Percentiles rank a stretch among this genome's conserved stretches.
phyloP scores from a whole-genome alignment of 2,888 invertebrate species.

The Hetaerina titia region DNA sequence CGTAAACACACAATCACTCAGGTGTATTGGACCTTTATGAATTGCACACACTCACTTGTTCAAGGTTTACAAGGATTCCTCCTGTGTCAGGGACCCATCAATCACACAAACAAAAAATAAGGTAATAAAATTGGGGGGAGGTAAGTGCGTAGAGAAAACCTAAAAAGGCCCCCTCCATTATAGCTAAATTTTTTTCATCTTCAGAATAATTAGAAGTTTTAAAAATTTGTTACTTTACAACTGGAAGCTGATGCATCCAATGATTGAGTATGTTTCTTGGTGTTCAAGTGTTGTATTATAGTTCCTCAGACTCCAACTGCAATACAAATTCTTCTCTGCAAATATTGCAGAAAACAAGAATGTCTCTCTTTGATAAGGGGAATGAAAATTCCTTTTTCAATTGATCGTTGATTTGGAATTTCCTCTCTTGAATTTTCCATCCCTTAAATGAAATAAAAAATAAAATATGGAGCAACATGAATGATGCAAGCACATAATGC shows the following conservation, averaged over 20 bases:
- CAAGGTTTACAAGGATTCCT: too few relatives aligned
- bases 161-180: slow-evolving; percentile 68
- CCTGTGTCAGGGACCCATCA: too few relatives aligned
- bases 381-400: neutral
- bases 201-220: slow-evolving; percentile 61
- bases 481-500: neutral
- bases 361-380: slow-evolving; percentile 63
- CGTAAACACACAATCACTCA: too few relatives aligned
- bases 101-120: too few relatives aligned
- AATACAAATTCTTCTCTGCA: slow-evolving; percentile 69
- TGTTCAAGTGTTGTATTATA: slow-evolving; percentile 2
- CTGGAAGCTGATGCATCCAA: neutral
- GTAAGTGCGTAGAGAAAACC: too few relatives aligned
- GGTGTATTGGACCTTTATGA: too few relatives aligned
- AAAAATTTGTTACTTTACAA: neutral
- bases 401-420: neutral
- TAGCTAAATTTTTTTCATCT: slow-evolving; percentile 70
- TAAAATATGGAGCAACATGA: neutral
- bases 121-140: too few relatives aligned
- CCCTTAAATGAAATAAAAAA: neutral
- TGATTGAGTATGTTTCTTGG: slow-evolving; percentile 69
- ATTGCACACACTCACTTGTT: too few relatives aligned
- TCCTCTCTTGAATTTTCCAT: neutral
- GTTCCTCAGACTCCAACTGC: slow-evolving; percentile 68
- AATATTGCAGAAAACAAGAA: slow-evolving; percentile 69